Conservation (phyloP, 2,797 vertebrate species). For the Phrynocephalus forsythii region DNA sequence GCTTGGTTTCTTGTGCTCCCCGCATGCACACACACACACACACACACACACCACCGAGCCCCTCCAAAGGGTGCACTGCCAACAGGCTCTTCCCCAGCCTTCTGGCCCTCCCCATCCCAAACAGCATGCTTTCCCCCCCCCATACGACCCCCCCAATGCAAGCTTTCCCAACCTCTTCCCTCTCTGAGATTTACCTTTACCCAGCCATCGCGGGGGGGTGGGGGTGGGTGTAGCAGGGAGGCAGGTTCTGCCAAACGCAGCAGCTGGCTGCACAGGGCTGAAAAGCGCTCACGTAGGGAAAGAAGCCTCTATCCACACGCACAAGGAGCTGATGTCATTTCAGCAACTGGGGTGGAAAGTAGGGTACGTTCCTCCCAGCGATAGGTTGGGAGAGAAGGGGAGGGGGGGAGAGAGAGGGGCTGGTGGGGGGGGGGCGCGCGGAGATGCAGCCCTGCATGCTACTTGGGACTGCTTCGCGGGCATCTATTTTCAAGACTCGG, state of each 20-base stretch:
- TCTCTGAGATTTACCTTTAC: not conserved
- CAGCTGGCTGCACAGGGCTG: not conserved
- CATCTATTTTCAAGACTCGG: not conserved
- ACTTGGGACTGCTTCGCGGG: too few species aligned
- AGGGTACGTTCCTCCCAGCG: not conserved
- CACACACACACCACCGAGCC: too few species aligned
- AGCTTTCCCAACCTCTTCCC: too few species aligned
- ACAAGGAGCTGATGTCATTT: constrained; percentile 35
- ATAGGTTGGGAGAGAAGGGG: not conserved
- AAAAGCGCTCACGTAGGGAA: not conserved
- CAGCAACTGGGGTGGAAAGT: not conserved
- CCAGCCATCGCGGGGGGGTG: not conserved
- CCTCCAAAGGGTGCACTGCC: not conserved
- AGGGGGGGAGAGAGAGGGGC: too few species aligned
- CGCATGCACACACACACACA: too few species aligned
- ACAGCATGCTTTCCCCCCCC: not conserved
- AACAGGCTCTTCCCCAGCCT: not conserved
- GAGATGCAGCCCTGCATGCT: too few species aligned
- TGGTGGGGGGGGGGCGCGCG: too few species aligned
- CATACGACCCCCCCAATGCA: not conserved
- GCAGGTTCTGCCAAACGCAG: not conserved
- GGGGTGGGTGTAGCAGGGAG: not conserved
- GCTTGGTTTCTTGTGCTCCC: not conserved
- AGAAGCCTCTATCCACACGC: not conserved
- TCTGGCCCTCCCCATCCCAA: not conserved